Evolutionary conservation across 2,888 invertebrate genomes (phyloP).

Genomic region (Pristionchus arcanus): DNA sequence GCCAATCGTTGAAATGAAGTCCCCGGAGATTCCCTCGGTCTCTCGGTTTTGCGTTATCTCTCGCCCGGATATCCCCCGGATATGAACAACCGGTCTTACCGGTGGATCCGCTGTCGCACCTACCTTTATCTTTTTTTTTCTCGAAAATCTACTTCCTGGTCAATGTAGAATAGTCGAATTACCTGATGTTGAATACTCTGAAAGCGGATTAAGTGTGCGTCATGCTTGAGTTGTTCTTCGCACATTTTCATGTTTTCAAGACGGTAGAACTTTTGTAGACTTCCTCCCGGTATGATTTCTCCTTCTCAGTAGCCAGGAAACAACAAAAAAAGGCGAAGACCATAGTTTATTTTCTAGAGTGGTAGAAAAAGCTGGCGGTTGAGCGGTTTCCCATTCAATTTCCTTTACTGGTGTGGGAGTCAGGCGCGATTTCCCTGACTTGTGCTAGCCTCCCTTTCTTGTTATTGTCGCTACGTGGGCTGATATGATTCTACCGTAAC

Average conservation of each 20-base stretch:
- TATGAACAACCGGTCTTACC: too few relatives aligned
- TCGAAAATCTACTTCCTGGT: too few relatives aligned
- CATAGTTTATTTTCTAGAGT: not conserved
- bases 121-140: too few relatives aligned
- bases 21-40: not conserved
- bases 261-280: too few relatives aligned
- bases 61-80: too few relatives aligned
- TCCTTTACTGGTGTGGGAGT: not conserved
- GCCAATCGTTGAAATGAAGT: not conserved
- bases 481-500: not conserved
- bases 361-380: not conserved
- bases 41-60: not conserved
- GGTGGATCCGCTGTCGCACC: too few relatives aligned
- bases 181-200: too few relatives aligned
- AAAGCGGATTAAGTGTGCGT: too few relatives aligned
- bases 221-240: too few relatives aligned
- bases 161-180: too few relatives aligned
- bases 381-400: slow-evolving; percentile 16
- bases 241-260: too few relatives aligned
- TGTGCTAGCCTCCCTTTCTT: not conserved
- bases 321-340: not conserved
- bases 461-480: not conserved
- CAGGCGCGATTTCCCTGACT: not conserved
- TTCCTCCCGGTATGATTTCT: too few relatives aligned
- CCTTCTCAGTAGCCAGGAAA: not conserved